A percentile compares a stretch with the other conserved stretches of the same genome.
Conservation (phyloP, 2,113 vertebrate genomes). For the Phylloscopus trochiloides region DNA sequence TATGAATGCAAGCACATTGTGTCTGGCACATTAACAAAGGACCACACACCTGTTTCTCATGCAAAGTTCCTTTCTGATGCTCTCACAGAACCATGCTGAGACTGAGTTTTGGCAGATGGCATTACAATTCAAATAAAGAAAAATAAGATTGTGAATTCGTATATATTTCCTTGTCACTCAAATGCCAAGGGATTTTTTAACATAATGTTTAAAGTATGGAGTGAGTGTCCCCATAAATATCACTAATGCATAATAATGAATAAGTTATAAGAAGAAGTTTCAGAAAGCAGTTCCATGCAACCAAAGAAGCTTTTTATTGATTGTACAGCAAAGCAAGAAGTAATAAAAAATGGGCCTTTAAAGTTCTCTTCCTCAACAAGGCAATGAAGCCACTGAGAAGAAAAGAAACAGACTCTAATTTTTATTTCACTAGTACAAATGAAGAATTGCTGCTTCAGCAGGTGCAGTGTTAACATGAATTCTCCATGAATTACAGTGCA, state of each 20-base stretch:
- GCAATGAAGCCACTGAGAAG: background rate
- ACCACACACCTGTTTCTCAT: slow-evolving; percentile 42
- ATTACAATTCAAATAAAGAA: slow-evolving; percentile 69
- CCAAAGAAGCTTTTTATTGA: slow-evolving; percentile 9
- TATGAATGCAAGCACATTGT: slow-evolving; percentile 50
- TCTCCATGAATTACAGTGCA: background rate
- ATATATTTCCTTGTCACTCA: slow-evolving; percentile 56
- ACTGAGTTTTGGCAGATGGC: slow-evolving; percentile 67
- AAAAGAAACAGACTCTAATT: background rate
- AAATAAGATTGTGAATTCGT: slow-evolving; percentile 54
- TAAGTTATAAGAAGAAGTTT: slow-evolving; percentile 32
- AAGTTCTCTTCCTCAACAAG: background rate
- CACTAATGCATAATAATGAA: slow-evolving; percentile 35
- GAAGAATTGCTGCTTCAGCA: background rate
- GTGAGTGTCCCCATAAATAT: slow-evolving; percentile 53
- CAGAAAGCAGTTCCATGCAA: background rate
- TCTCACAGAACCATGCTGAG: slow-evolving; percentile 46
- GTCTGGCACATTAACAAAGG: slow-evolving; percentile 58
- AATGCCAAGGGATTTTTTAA: slow-evolving; percentile 51
- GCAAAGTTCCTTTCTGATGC: slow-evolving; percentile 17
- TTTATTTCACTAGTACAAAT: background rate
- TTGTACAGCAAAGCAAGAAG: slow-evolving; percentile 9
- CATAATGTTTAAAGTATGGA: slow-evolving; percentile 41
- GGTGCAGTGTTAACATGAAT: background rate
- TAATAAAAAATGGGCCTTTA: background rate